These are phyloP conservation scores for Rhyzopertha dominica DNA, from an alignment of 1,140 invertebrate species.

Conservation along the genomic window DNA sequence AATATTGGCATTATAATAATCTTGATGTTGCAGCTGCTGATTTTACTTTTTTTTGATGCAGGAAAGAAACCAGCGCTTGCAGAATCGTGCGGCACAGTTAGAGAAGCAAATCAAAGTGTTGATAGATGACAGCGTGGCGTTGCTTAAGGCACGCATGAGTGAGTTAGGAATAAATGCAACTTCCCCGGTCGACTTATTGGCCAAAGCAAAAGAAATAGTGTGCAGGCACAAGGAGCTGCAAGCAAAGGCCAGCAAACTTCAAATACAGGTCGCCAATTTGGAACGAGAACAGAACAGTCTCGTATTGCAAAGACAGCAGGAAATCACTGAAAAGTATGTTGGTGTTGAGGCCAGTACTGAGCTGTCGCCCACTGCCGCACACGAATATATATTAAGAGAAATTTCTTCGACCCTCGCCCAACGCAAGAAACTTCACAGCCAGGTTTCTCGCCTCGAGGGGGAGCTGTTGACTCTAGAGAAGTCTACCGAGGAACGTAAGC, in stretches of 20 bases:
- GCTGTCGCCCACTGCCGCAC: slow-evolving; percentile 60
- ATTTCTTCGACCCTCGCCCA: slow-evolving; percentile 76
- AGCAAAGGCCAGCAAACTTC: slow-evolving; percentile 74
- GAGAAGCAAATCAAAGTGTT: slow-evolving; percentile 88
- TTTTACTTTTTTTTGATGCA: slow-evolving; percentile 41
- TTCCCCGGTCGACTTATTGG: slow-evolving; percentile 75
- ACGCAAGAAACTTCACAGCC: slow-evolving; percentile 72
- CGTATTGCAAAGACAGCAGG: slow-evolving; percentile 62
- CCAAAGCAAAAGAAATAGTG: slow-evolving; percentile 90
- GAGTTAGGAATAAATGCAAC: slow-evolving; percentile 83
- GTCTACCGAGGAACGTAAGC: slow-evolving; percentile 58
- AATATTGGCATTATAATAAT: no score
- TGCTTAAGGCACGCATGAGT: slow-evolving; percentile 84
- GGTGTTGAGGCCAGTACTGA: slow-evolving; percentile 50
- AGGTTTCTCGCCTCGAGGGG: slow-evolving; percentile 68
- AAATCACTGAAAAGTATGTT: slow-evolving; percentile 60
- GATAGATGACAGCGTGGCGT: slow-evolving; percentile 85
- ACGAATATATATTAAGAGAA: slow-evolving; percentile 78
- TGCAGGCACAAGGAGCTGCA: slow-evolving; percentile 86
- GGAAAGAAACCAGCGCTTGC: slow-evolving; percentile 75
- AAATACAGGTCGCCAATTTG: slow-evolving; percentile 66
- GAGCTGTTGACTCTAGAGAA: slow-evolving; percentile 72
- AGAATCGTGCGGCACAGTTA: slow-evolving; percentile 73
- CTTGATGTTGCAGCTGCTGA: background rate
- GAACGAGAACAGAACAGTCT: slow-evolving; percentile 68